Evolutionary conservation across 1,140 invertebrate species (phyloP).

Genomic region (Littorina saxatilis): DNA sequence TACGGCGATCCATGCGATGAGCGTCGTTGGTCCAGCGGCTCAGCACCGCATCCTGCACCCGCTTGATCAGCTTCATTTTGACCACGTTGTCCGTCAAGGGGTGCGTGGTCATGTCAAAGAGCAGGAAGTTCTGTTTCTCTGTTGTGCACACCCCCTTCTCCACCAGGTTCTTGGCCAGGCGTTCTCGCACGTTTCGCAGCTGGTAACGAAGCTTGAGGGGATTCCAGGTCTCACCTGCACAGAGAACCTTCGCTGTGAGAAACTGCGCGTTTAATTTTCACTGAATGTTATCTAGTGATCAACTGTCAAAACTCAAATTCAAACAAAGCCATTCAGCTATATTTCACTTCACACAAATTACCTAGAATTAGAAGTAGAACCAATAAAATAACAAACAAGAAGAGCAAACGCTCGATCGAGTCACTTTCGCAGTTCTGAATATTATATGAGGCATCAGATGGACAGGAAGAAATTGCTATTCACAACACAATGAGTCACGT

Average conservation of each 20-base stretch:
- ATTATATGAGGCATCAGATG: no score
- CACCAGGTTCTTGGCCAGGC: slow-evolving; percentile 99
- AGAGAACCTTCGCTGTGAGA: slow-evolving; percentile 4
- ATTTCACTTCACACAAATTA: background rate
- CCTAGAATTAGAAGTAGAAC: no score
- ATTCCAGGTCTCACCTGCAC: slow-evolving; percentile 99
- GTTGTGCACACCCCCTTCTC: slow-evolving; percentile 99
- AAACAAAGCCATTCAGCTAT: background rate
- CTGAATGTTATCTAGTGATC: background rate
- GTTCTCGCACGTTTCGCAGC: slow-evolving; percentile 98
- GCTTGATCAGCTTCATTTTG: slow-evolving; percentile 98
- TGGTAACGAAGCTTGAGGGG: slow-evolving; percentile 98
- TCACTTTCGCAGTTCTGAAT: no score
- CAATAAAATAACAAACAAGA: no score
- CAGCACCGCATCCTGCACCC: slow-evolving; percentile 95
- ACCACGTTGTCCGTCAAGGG: slow-evolving; percentile 96
- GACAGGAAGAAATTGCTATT: no score
- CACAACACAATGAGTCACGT: no score
- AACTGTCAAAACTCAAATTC: background rate
- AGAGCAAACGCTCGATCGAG: no score
- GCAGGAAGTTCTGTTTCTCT: slow-evolving; percentile 99
- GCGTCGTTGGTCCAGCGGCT: slow-evolving; percentile 98
- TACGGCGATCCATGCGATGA: slow-evolving; percentile 96
- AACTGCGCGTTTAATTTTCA: no score
- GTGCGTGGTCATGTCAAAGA: slow-evolving; percentile 99